A percentile compares a stretch with the other conserved stretches of the same genome.
Conservation (phyloP, 2,113 vertebrate species). For the Pholis gunnellus region DNA sequence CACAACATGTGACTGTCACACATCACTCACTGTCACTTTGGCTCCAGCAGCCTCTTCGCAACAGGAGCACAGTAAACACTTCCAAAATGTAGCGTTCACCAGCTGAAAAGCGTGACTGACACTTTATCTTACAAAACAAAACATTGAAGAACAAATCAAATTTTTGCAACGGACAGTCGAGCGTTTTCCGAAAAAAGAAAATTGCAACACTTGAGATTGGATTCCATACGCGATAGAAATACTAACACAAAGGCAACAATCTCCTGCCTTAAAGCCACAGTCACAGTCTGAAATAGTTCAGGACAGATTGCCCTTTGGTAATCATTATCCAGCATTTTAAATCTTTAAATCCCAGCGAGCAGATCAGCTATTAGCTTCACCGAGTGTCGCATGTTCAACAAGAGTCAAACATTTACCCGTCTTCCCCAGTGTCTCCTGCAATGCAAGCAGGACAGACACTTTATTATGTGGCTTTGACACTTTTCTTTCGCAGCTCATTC, state of each 20-base stretch:
- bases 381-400: background rate
- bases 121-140: background rate
- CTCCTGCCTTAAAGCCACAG: background rate
- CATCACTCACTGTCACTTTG: constrained; percentile 22
- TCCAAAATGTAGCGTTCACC: no score
- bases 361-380: constrained; percentile 31
- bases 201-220: background rate
- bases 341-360: constrained; percentile 14
- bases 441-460: background rate
- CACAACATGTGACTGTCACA: constrained; percentile 29
- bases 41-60: constrained; percentile 6
- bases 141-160: background rate
- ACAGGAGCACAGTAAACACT: constrained; percentile 8
- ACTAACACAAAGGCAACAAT: background rate
- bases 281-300: background rate
- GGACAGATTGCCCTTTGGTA: background rate
- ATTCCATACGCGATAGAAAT: background rate
- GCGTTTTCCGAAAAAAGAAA: background rate
- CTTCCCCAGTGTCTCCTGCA: background rate
- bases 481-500: constrained; percentile 20
- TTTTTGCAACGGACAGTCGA: background rate
- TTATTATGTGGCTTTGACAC: constrained; percentile 32
- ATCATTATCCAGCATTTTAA: constrained; percentile 57
- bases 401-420: constrained; percentile 68
- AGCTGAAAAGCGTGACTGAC: background rate